phyloP scores from a whole-genome alignment of 64 coral and sea anemone genomes.

The Actinia tenebrosa region DNA sequence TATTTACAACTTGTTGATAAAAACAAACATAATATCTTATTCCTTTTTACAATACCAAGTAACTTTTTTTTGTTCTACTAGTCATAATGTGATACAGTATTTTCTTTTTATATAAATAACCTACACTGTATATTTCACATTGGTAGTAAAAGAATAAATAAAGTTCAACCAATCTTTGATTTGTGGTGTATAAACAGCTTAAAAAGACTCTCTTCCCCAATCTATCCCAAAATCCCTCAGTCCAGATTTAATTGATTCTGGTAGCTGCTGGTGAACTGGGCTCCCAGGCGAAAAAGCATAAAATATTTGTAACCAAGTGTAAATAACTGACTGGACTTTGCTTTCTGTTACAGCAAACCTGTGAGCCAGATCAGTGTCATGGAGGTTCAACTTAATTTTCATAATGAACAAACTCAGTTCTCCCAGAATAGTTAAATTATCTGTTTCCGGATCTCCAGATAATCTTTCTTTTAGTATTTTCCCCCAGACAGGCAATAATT shows the following conservation, averaged over 20 bases:
- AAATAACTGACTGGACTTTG: not conserved
- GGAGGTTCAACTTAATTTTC: not conserved
- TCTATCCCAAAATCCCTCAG: not conserved
- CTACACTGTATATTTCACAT: no score
- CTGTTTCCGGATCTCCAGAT: not conserved
- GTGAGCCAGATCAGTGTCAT: not conserved
- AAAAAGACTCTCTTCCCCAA: not conserved
- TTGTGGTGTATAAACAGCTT: no score
- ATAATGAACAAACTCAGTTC: not conserved
- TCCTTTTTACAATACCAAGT: no score
- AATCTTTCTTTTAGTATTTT: not conserved
- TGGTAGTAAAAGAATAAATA: no score
- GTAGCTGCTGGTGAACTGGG: not conserved
- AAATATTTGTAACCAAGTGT: conserved; percentile 7
- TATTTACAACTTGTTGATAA: no score
- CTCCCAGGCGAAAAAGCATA: not conserved
- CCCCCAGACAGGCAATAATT: not conserved
- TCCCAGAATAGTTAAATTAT: not conserved
- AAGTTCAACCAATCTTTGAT: no score
- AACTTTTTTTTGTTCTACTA: no score
- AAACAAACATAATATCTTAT: no score
- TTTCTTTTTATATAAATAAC: no score
- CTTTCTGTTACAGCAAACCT: not conserved
- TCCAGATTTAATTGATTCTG: not conserved
- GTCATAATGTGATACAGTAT: no score